Conservation (phyloP, 2,113 vertebrate species). For the Haemorhous mexicanus region DNA sequence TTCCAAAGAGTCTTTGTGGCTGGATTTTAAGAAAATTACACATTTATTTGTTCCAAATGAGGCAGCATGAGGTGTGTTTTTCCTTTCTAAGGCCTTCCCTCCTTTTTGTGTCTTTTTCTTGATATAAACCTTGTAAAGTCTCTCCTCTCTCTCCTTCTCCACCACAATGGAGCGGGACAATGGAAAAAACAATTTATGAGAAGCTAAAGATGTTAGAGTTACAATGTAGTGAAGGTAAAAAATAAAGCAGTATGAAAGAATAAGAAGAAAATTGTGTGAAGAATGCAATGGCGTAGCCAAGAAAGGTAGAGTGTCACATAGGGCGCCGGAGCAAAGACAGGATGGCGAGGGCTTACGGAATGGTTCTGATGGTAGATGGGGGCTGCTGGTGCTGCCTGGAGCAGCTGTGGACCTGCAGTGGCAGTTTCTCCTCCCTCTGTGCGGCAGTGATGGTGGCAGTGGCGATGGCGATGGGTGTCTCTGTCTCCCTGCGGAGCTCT, state of each 20-base stretch:
- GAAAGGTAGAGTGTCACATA: neutral
- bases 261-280: neutral
- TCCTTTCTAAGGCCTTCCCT: neutral
- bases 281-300: neutral
- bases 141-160: neutral
- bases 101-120: neutral
- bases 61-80: too few relatives aligned
- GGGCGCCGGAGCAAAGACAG: neutral
- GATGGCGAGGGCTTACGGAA: accelerated
- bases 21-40: too few relatives aligned
- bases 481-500: neutral
- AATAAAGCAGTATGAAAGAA: neutral
- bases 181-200: accelerated
- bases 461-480: neutral
- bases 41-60: too few relatives aligned
- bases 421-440: neutral
- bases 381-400: neutral
- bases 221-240: neutral
- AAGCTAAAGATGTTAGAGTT: neutral
- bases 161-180: accelerated
- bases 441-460: neutral
- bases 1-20: too few relatives aligned
- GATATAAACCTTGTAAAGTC: neutral
- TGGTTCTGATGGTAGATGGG: neutral
- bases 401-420: neutral